A percentile compares a stretch with the other conserved stretches of the same genome.
Conservation (phyloP, 2,888 invertebrate genomes). For the Tuberolachnus salignus region DNA sequence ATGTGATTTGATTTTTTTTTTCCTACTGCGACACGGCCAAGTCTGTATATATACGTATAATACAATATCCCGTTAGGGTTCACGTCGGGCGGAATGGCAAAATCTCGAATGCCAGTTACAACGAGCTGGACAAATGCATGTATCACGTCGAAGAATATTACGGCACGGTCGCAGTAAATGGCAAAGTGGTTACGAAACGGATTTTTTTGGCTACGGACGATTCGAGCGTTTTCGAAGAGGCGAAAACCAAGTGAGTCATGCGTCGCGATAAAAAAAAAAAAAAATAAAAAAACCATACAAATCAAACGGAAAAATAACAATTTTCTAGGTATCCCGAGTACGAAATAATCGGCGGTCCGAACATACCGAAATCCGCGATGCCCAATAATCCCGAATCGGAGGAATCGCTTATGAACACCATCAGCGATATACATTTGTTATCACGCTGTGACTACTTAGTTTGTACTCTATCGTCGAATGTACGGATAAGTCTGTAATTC, state of each 20-base stretch:
- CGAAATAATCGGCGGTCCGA: background rate
- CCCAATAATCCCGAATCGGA: slow-evolving; percentile 76
- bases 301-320: background rate
- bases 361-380: background rate
- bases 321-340: slow-evolving; percentile 4
- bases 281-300: no score
- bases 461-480: slow-evolving; percentile 98
- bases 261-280: no score
- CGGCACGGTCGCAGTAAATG: slow-evolving; percentile 73
- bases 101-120: slow-evolving; percentile 78
- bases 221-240: slow-evolving; percentile 74
- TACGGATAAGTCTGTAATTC: slow-evolving; percentile 58
- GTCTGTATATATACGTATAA: no score
- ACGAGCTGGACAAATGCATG: slow-evolving; percentile 96
- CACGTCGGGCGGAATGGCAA: background rate
- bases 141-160: slow-evolving; percentile 86
- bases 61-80: no score
- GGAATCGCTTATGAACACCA: slow-evolving; percentile 86
- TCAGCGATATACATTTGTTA: slow-evolving; percentile 90
- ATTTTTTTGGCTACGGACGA: slow-evolving; percentile 68
- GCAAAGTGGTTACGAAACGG: slow-evolving; percentile 69
- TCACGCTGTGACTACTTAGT: slow-evolving; percentile 90
- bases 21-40: no score
- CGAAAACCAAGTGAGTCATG: slow-evolving; percentile 62
- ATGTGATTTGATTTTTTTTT: no score